Evolutionary conservation across 1,140 invertebrate genomes (phyloP).

Genomic region (Marisa cornuarietis): DNA sequence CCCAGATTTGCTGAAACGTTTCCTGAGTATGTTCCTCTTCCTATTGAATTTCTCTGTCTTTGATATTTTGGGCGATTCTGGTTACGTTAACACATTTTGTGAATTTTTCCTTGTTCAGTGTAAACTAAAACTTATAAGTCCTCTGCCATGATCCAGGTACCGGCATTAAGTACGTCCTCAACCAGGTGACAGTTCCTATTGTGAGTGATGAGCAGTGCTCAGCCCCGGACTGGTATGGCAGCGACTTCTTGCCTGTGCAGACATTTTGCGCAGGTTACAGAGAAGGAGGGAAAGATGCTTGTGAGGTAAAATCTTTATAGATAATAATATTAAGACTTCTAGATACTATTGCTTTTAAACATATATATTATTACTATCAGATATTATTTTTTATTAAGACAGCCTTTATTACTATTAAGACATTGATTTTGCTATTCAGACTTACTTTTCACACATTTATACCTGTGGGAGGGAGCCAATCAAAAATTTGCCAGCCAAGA

Average conservation of each 20-base stretch:
- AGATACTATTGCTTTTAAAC: too few relatives aligned
- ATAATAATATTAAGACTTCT: too few relatives aligned
- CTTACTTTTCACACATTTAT: too few relatives aligned
- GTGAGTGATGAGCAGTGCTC: constrained; percentile 41
- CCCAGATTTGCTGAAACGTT: too few relatives aligned
- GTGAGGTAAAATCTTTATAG: constrained; percentile 43
- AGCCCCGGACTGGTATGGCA: constrained; percentile 45
- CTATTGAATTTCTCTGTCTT: neutral
- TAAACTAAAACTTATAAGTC: too few relatives aligned
- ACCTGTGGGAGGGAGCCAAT: too few relatives aligned
- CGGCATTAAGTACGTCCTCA: constrained; percentile 35
- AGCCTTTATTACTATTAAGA: too few relatives aligned
- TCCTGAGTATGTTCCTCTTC: neutral
- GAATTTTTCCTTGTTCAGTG: too few relatives aligned
- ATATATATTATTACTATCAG: too few relatives aligned
- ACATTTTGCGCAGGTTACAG: constrained; percentile 56
- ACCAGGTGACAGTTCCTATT: constrained; percentile 47
- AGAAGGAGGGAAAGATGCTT: constrained; percentile 45
- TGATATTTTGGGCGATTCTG: neutral
- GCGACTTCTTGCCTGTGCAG: constrained; percentile 35
- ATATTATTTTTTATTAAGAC: too few relatives aligned
- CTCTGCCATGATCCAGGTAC: constrained; percentile 33
- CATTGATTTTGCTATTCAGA: too few relatives aligned
- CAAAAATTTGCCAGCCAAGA: too few relatives aligned
- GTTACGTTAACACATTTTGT: neutral